Base-by-base conservation (phyloP, 2,888 invertebrate genomes). In the Phengaris alcon region DNA sequence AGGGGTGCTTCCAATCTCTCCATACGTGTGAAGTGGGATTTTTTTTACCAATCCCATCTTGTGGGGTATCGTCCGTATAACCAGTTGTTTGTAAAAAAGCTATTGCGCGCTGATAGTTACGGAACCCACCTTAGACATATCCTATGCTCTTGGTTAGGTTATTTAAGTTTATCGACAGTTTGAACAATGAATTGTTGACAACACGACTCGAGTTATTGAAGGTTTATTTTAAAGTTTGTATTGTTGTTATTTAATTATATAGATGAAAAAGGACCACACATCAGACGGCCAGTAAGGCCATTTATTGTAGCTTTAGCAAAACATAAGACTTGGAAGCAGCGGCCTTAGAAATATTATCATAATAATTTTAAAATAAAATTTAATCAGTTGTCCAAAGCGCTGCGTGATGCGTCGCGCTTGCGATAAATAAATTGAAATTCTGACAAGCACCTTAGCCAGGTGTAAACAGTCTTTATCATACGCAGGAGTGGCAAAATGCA, bases 101-200 rank as follows among this genome's bases (percentile, higher is more conserved):
- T 35, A 4, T 4, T 35, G 35, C 35, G 3, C 35, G 35, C 35
- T 35, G 35, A 35, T 35, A 35, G 4, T 35, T 35, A 35, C 35
- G 35, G 35, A 35, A 35, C 35, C 35, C 35, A 1, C 35, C 35
- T 35, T 3, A 35, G 35, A 35, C 35, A 35, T 35, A 35, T 35
- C 2, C 35, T 35, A 35, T 35, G 35, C 35, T 35, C 35, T 35
- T 35, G 35, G 35, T 35, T 35, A 35, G 35, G 35, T 64, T 35
- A 22, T 64, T 64, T 13, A 64, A 44, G 35, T 59, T 59, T 59
- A 64, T 64, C 64, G 64, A 64, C 64, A 64, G 64, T 44, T 64
- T 64, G 64, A 64, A 64, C 64, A 64, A 64, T 64, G 64, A 64
- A 64, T 64, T 64, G 64, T 64, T 64, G 64, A 64, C 64, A 64